Evolutionary conservation across 35 echinoderm and acorn worm genomes (phyloP), one percentile per base, ranked within the genome.

Genomic region (Anneissia japonica): DNA sequence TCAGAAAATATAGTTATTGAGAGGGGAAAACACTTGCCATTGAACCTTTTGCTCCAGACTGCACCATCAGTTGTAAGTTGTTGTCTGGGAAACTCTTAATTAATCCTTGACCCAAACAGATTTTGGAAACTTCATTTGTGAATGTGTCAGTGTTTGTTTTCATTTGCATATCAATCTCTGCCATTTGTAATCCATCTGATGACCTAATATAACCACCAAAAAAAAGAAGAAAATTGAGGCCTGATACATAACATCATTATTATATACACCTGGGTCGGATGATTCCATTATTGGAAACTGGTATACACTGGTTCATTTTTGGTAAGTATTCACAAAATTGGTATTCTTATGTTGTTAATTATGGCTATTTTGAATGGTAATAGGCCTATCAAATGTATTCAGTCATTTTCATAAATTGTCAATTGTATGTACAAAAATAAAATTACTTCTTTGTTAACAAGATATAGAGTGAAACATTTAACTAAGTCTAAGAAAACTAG

Each of bases 31-130:
- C 17, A n/a, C 84, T 46, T 90, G 94, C 96, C 96, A 84, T 81
- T n/a, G 96, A 99, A 17, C 96, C 96, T 51, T 99, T 99, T 30
- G 96, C 92, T 32, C 96, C 96, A 51, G 96, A 91, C 31, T 94
- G 74, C 29, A 97, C 92, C 92, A 99, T 93, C 0, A 93, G 86
- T 80, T 99, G 96, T 30, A 99, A 77, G 39, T 88, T 94, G 74
- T 99, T 99, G 11, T 92, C 84, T 41, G 96, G 96, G 46, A 99
- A 99, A 46, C 89, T 87, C 56, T 94, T 93, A 29, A 90, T 86
- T 0, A 99, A 81, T 51, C 96, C 92, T 84, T 83, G 81, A 29
- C 84, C 75, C 3, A 99, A 79, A 41, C 96, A 99, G 4, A 81
- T 77, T 31, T 81, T 80, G 6, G 89, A 92, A 23, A 99, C 80